Evolutionary conservation across 2,888 invertebrate species (phyloP), one percentile per base, ranked within the genome.

Genomic region (Mythimna impura): DNA sequence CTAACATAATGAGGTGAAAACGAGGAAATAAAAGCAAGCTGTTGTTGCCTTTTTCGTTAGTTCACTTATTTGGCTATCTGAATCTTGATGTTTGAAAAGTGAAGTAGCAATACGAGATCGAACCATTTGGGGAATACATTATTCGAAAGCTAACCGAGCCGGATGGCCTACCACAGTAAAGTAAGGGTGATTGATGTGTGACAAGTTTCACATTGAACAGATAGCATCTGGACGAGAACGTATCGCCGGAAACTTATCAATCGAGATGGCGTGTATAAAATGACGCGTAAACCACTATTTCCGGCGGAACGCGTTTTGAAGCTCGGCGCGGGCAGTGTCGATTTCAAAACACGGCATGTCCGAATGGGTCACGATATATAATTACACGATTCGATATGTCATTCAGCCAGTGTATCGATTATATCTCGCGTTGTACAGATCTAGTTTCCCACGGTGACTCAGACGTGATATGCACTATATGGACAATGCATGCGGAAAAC

Each of bases 351-450:
- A 83, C 65, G 72, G 68, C 83, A 77, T 86, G 86, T 88, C 83
- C 85, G 88, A 88, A 87, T 87, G 85, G 89, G 85, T 88, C 89
- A 84, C 84, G 88, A 88, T 89, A 89, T 89, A 86, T 82, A 85
- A 86, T 91, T 88, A 89, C 89, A 88, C 84, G 86, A 89, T 87
- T 89, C 87, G 89, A 90, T 91, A 91, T 89, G 90, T 89, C 90
- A 89, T 89, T 88, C 89, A 87, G 81, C 71, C 83, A 73, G 81
- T 86, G 87, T 90, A 88, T 88, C 88, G 87, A 89, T 90, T 89
- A 87, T 87, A 88, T 88, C 91, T 90, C 82, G 76, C 79, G 82
- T 83, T 83, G 86, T 83, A 79, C 82, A 87, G 86, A 89, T 90
- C 87, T 88, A 86, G 87, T 89, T 90, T 88, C 91, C 87, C 87